Base-by-base conservation (phyloP, 1,140 invertebrate species). In the Tetramorium alpestre region DNA sequence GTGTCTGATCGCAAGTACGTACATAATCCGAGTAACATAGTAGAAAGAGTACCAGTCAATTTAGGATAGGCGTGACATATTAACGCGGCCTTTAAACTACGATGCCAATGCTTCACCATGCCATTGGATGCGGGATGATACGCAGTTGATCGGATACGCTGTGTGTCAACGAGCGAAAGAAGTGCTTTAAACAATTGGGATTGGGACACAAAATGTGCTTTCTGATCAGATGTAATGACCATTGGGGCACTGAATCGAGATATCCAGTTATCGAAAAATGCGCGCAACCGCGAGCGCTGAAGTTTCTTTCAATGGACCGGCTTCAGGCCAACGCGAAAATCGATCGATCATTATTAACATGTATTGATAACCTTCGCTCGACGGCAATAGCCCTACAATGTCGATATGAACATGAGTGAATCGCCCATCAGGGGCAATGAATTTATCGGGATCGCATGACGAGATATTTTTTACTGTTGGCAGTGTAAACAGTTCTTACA, bases 71-170 rank as follows among this genome's bases (percentile, higher is more conserved):
- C 1, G 8, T 65, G 33, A n/a, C 28, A 38, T 67, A 11, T 76
- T 2, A 62, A 1, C 0, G 72, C 72, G 3, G 70, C 18, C 18
- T 76, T 85, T 8, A 85, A 13, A 1, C 41, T 38, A 3, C 69
- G 10, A 5, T 85, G 69, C 81, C 81, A 85, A 2, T 72, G 25
- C n/a, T 85, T 72, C 0, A 85, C 38, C 25, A 84, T 33, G 1
- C 81, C 69, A 7, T 84, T 84, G 0, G 69, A 47, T 2, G 69
- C 51, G 2, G 82, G 82, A 10, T 85, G 82, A 4, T 85, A 75
- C 5, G 70, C 58, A 0, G 70, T 65, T 0, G 82, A 76, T 0
- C 58, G 82, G 7, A 62, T 85, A 0, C 28, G 60, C 11, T 58
- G 62, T 1, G 16, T 56, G 8, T 58, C 82, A 1, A 58, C 8